Base-by-base conservation (phyloP, 2,888 invertebrate genomes). In the Ypsolopha scabrella region DNA sequence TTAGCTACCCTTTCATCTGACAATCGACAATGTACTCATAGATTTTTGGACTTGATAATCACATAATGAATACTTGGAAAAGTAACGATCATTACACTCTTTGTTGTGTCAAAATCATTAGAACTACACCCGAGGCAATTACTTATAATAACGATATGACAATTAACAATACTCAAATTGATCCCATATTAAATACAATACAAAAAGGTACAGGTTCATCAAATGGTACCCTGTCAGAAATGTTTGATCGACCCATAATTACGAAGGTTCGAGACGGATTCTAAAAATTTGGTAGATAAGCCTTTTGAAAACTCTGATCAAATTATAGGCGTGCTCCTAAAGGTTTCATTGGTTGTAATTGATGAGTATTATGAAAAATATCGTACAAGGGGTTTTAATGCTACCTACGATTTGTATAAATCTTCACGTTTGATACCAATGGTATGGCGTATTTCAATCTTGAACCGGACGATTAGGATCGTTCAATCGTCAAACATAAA, bases 151-250 rank as follows among this genome's bases (percentile, higher is more conserved):
- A 61, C 62, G 58, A 43, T 8, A 44, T 44, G 9, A 44, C 33
- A 44, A 44, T 44, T 44, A 44, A 44, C 14, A 24, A 44, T 33
- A 14, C 14, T 24, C 7, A 10, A 39, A 43, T 13, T 6, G 43
- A 13, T 43, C 24, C 24, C 4, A 24, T 24, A 24, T 24, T 24
- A 24, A 24, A 24, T 24, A 48, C 39, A 50, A 47, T 48, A 46
- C 49, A 47, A 47, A 14, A n/a, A 38, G 9, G 13, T 6, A 14
- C 24, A 9, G 7, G 14, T 9, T 14, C 34, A 56, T 56, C 58
- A 69, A 71, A 69, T 70, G 63, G 67, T 68, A 65, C 61, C 64
- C 60, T 70, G 65, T 66, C 67, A 61, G 58, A 57, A 58, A 56
- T 54, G 52, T 53, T 54, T 50, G 48, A 49, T 49, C 14, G 48